phyloP scores from a whole-genome alignment of 2,797 vertebrate species.

The Micropoecilia bifurca region DNA sequence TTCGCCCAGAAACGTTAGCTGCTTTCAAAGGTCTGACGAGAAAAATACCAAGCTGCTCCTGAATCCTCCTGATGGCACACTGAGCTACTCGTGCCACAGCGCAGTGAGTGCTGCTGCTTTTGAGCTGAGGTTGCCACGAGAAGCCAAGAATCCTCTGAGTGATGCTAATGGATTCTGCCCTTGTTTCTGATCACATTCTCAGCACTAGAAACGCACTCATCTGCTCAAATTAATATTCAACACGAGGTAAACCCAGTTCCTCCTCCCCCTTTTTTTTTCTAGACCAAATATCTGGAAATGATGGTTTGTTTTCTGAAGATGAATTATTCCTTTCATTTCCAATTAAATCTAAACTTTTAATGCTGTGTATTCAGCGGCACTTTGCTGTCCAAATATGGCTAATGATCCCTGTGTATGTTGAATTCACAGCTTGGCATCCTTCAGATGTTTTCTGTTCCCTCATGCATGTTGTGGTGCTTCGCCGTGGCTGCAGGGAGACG shows the following conservation, averaged over 20 bases:
- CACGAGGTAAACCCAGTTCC: constrained; percentile 11
- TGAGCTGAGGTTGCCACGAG: constrained; percentile 9
- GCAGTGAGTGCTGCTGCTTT: not conserved
- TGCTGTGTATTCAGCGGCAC: constrained; percentile 35
- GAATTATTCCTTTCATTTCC: constrained; percentile 30
- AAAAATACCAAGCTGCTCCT: constrained; percentile 22
- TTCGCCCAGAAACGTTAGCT: not conserved
- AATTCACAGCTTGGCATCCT: constrained; percentile 35
- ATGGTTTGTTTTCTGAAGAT: constrained; percentile 2
- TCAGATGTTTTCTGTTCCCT: constrained; percentile 29
- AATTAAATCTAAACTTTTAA: constrained; percentile 38
- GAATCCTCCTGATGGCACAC: not conserved
- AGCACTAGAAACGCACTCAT: constrained; percentile 40
- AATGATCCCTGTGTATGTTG: constrained; percentile 26
- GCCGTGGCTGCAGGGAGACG: constrained; percentile 46
- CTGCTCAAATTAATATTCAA: constrained; percentile 22
- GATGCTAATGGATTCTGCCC: constrained; percentile 51
- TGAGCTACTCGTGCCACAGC: not conserved
- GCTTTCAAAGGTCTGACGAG: constrained; percentile 1
- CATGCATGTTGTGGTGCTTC: constrained; percentile 41
- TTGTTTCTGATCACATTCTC: constrained; percentile 45
- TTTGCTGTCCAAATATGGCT: constrained; percentile 23
- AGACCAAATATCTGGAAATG: constrained; percentile 2
- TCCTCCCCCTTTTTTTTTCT: not conserved
- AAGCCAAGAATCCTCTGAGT: constrained; percentile 37